Evolutionary conservation across 2,888 invertebrate genomes (phyloP).

Genomic region (Torymus aiolomorphi): DNA sequence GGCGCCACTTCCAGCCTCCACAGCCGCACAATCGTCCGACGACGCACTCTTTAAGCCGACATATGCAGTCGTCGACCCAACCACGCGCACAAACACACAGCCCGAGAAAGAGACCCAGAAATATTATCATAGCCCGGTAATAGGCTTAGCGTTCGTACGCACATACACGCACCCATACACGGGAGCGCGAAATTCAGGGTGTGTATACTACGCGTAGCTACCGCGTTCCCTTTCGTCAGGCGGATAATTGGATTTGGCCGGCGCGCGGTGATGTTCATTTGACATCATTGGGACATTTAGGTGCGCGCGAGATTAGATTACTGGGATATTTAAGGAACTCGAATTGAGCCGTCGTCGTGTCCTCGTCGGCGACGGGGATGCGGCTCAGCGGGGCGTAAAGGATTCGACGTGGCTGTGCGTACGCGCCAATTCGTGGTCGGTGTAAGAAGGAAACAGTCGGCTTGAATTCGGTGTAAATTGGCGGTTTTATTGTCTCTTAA

Average conservation of each 20-base stretch:
- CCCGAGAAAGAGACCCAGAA: slow-evolving; percentile 56
- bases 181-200: slow-evolving; percentile 50
- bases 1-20: slow-evolving; percentile 54
- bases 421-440: background rate
- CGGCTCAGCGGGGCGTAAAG: slow-evolving; percentile 37
- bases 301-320: slow-evolving; percentile 67
- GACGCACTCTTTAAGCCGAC: slow-evolving; percentile 59
- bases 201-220: slow-evolving; percentile 47
- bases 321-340: slow-evolving; percentile 65
- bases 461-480: no score
- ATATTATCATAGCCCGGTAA: slow-evolving; percentile 72
- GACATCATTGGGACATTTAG: slow-evolving; percentile 72
- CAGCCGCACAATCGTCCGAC: slow-evolving; percentile 28
- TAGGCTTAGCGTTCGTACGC: slow-evolving; percentile 67
- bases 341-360: slow-evolving; percentile 12
- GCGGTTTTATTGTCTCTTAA: no score
- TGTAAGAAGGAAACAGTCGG: no score
- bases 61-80: slow-evolving; percentile 59
- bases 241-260: slow-evolving; percentile 72
- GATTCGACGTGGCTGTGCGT: slow-evolving; percentile 29
- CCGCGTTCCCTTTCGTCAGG: slow-evolving; percentile 52
- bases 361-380: background rate
- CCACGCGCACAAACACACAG: slow-evolving; percentile 62
- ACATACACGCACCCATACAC: background rate
- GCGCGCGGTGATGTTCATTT: slow-evolving; percentile 72